These are phyloP conservation scores for Dipodomys stephensi DNA, from an alignment of 2,113 vertebrate genomes.

Conservation along the genomic window DNA sequence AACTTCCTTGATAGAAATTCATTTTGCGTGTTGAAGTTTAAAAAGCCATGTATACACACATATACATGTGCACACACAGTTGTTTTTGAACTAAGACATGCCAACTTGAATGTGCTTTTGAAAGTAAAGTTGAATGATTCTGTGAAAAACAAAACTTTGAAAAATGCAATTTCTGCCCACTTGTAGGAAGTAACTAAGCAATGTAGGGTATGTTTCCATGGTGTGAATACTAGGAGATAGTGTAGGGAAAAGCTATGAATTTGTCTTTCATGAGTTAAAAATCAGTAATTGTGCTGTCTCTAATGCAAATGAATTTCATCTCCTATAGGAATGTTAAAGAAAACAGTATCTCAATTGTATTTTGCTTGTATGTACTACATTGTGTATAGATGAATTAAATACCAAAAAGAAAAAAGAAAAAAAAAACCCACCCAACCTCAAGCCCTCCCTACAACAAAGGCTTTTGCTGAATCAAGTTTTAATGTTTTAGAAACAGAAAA, in stretches of 20 bases:
- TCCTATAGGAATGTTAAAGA: constrained; percentile 80
- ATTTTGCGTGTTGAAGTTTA: constrained; percentile 62
- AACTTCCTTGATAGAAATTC: constrained; percentile 56
- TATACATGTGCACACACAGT: neutral
- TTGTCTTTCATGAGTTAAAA: constrained; percentile 82
- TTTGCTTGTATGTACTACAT: constrained; percentile 71
- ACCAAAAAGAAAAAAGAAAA: constrained; percentile 35
- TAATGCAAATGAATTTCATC: constrained; percentile 69
- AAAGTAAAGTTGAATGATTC: constrained; percentile 71
- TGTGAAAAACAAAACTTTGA: constrained; percentile 71
- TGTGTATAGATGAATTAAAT: constrained; percentile 75
- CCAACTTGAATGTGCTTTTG: constrained; percentile 64
- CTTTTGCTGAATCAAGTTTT: constrained; percentile 64
- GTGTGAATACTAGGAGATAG: constrained; percentile 69
- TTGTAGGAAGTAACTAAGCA: constrained; percentile 67
- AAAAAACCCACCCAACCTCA: constrained; percentile 57
- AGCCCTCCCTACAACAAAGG: constrained; percentile 60
- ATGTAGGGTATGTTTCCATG: constrained; percentile 21
- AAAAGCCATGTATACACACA: neutral
- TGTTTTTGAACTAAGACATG: constrained; percentile 30
- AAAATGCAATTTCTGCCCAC: constrained; percentile 70
- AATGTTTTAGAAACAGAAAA: constrained; percentile 57
- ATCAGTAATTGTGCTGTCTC: constrained; percentile 77
- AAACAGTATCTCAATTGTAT: constrained; percentile 75
- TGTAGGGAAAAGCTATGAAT: constrained; percentile 79